These are phyloP conservation scores for Formica aserva DNA, from an alignment of 2,888 invertebrate species.

Conservation along the genomic window DNA sequence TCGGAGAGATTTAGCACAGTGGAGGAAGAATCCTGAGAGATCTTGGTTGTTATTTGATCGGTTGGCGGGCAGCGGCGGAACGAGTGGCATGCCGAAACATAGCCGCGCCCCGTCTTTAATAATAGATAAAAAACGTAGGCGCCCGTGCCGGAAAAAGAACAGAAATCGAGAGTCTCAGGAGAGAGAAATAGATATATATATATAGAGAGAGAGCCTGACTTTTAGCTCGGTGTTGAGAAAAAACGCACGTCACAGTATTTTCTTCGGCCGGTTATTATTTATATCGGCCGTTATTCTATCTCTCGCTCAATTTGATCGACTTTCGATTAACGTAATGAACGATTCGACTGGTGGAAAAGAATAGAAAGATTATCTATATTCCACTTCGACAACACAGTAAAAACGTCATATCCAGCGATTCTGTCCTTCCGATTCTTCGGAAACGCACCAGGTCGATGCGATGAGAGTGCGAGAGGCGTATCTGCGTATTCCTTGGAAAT, in stretches of 20 bases:
- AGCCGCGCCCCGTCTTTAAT: slow-evolving; percentile 68
- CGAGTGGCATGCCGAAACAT: slow-evolving; percentile 24
- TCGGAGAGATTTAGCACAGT: not conserved
- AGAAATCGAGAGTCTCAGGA: slow-evolving; percentile 51
- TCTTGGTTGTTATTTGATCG: slow-evolving; percentile 15
- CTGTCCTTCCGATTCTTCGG: not conserved
- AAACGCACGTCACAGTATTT: not conserved
- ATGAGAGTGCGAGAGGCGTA: slow-evolving; percentile 21
- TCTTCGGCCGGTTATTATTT: not conserved
- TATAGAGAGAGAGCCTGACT: not conserved
- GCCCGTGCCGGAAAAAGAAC: slow-evolving; percentile 73
- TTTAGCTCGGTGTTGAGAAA: not conserved
- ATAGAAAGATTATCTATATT: not conserved
- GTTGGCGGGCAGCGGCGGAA: not conserved
- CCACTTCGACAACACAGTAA: too few species aligned
- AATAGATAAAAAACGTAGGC: slow-evolving; percentile 75
- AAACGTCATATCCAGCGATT: not conserved
- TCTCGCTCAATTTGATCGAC: not conserved
- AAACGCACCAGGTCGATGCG: not conserved
- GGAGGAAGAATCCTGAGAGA: not conserved
- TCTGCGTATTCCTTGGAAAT: slow-evolving; percentile 39
- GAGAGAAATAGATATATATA: slow-evolving; percentile 10
- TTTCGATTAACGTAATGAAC: not conserved
- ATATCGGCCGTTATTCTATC: not conserved
- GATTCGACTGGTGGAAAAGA: not conserved